Base-by-base conservation (phyloP, 1,140 invertebrate species). In the Matsumurasca onukii region DNA sequence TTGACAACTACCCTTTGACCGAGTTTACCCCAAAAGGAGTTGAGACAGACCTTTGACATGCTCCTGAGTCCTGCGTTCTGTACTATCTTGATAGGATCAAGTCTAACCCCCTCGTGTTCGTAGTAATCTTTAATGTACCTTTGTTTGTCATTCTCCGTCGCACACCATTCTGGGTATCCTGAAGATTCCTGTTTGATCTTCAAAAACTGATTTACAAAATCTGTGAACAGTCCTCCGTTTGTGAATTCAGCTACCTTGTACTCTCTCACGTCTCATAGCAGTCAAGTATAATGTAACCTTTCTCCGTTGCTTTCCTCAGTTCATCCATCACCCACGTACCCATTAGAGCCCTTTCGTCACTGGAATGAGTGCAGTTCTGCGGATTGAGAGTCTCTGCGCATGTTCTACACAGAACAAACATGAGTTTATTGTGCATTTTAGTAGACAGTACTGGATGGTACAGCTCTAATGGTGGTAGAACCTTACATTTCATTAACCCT, bases 321-420 rank as follows among this genome's bases (percentile, higher is more conserved):
- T 82, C 80, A 17, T 76, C 73, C 9, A 73, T 69, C 0, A 77
- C 75, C 76, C 77, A 82, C 3, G 77, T 79, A 51, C 80, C 79
- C 0, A 52, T 74, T 12, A 82, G 69, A 0, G 65, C 24, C 27
- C 78, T 67, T 55, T 80, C 73, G 9, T 74, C 70, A 29, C 73
- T 69, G 9, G 39, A 68, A 71, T 82, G 79, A 20, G 12, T 9
- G 48, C 75, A 77, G 15, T 63, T 3, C 22, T 20, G 1, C 31
- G 17, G 30, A 25, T 51, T 51, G n/a, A 29, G 31, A 22, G 24
- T 67, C 31, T 74, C 67, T 3, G 62, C 72, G 39, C 74, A 77
- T 13, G 72, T 66, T n/a, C 70, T 70, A 64, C 75, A 77, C 1
- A 79, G 61, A 31, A 73, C 31, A 69, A 78, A 78, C 45, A 78